Evolutionary conservation across 2,113 vertebrate genomes (phyloP).

Genomic region (Triplophysa siluroides): DNA sequence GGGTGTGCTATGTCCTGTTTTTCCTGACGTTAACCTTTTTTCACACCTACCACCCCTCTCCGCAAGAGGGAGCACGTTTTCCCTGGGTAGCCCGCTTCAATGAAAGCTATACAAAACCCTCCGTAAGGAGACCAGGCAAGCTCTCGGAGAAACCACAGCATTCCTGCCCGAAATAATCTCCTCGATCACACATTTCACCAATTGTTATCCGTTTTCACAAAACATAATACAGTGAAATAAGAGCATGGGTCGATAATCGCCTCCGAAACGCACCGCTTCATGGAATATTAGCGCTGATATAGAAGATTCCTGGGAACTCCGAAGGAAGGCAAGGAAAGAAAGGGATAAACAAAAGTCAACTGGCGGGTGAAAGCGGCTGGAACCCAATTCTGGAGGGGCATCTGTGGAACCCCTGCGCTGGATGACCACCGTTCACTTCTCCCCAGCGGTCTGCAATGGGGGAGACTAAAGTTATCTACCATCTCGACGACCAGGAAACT

Average conservation of each 20-base stretch:
- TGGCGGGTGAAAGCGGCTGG: slow-evolving; percentile 13
- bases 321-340: slow-evolving; percentile 18
- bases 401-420: slow-evolving; percentile 64
- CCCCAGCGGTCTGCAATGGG: slow-evolving; percentile 80
- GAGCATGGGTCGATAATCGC: background rate
- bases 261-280: background rate
- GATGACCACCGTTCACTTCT: slow-evolving; percentile 70
- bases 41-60: slow-evolving; percentile 38
- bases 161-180: slow-evolving; percentile 13
- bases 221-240: background rate
- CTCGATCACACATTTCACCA: background rate
- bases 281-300: slow-evolving; percentile 20
- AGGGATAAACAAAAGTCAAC: slow-evolving; percentile 25
- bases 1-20: too few species aligned
- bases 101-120: slow-evolving; percentile 53
- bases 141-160: slow-evolving; percentile 34
- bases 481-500: slow-evolving; percentile 97
- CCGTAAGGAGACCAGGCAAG: slow-evolving; percentile 29
- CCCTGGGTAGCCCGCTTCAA: slow-evolving; percentile 32
- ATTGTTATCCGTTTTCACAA: background rate
- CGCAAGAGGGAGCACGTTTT: slow-evolving; percentile 33
- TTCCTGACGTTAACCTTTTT: background rate
- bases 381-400: slow-evolving; percentile 41
- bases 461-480: slow-evolving; percentile 98
- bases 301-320: slow-evolving; percentile 42